These are phyloP conservation scores for Anseranas semipalmata DNA, from an alignment of 2,113 vertebrate species.

Conservation along the genomic window DNA sequence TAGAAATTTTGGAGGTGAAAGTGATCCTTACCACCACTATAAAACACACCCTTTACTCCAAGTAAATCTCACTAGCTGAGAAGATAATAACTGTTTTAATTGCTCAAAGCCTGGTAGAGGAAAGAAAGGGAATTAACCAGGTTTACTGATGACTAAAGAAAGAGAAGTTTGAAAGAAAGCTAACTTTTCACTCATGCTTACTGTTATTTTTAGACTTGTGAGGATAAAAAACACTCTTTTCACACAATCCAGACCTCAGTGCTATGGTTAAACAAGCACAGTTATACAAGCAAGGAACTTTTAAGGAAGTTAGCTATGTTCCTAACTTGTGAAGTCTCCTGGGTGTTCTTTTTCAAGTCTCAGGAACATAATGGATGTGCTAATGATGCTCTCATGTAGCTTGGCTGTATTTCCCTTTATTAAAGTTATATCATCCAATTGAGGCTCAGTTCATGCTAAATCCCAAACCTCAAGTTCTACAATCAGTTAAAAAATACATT, in stretches of 20 bases:
- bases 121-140: not conserved
- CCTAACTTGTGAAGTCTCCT: slow-evolving; percentile 34
- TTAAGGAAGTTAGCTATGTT: not conserved
- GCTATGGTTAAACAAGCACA: not conserved
- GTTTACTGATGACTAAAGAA: not conserved
- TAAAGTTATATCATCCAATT: slow-evolving; percentile 8
- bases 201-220: not conserved
- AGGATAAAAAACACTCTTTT: not conserved
- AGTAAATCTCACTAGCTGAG: not conserved
- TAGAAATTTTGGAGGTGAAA: not conserved
- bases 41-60: not conserved
- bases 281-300: not conserved
- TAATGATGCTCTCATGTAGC: slow-evolving; percentile 39
- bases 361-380: not conserved
- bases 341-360: slow-evolving; percentile 8
- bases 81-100: not conserved
- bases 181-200: not conserved
- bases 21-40: not conserved
- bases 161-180: not conserved
- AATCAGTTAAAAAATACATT: slow-evolving; percentile 29
- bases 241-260: not conserved
- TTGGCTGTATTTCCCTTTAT: slow-evolving; percentile 35
- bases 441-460: not conserved
- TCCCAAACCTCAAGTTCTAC: not conserved
- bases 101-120: not conserved